Conservation (phyloP, 2,797 vertebrate species). For the Pseudochirops cupreus region DNA sequence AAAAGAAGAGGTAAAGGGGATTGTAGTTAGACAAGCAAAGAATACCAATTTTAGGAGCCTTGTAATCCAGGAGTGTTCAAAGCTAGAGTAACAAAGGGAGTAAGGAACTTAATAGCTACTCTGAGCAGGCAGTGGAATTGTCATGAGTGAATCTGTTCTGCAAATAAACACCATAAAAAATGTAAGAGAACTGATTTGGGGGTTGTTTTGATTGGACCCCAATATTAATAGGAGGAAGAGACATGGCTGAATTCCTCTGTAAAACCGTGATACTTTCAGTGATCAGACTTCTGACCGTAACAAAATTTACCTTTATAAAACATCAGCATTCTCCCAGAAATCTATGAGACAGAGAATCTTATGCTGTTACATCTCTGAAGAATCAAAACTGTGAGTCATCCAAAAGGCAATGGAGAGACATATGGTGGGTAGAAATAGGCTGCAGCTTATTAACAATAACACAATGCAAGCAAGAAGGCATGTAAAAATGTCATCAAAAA, state of each 20-base stretch:
- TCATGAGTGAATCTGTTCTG: not conserved
- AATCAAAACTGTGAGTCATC: not conserved
- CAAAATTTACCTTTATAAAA: slow-evolving; percentile 4
- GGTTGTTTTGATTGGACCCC: not conserved
- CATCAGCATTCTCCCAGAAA: not conserved
- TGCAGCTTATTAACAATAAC: slow-evolving; percentile 2
- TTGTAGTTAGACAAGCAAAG: slow-evolving; percentile 16
- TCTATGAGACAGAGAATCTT: not conserved
- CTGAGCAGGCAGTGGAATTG: not conserved
- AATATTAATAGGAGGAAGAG: not conserved
- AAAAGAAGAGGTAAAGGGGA: not conserved
- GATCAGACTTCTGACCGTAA: not conserved
- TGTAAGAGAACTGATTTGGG: not conserved
- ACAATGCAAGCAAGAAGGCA: not conserved
- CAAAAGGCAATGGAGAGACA: slow-evolving; percentile 4
- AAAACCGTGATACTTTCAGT: not conserved
- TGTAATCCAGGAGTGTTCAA: not conserved
- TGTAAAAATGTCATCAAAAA: not conserved
- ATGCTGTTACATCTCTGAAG: not conserved
- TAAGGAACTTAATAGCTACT: not conserved
- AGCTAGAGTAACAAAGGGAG: not conserved
- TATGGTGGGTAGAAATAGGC: slow-evolving; percentile 4
- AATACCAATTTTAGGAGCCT: not conserved
- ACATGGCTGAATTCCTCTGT: not conserved
- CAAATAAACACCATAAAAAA: not conserved